Evolutionary conservation across 2,888 invertebrate genomes (phyloP).

Genomic region (Chymomyza caudatula): DNA sequence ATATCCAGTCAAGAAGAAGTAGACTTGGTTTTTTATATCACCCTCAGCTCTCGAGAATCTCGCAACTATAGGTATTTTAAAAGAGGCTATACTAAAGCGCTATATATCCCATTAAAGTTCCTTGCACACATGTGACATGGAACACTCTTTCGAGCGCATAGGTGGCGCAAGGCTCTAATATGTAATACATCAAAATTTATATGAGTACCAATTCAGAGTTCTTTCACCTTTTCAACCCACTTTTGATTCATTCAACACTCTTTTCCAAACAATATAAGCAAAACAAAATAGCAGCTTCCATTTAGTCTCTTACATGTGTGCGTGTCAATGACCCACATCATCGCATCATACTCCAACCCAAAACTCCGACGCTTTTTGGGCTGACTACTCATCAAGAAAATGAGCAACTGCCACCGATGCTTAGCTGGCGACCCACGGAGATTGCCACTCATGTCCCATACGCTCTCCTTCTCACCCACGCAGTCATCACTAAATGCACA

Average conservation of each 20-base stretch:
- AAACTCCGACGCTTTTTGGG: constrained; percentile 31
- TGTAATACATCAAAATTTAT: neutral
- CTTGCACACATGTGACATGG: no score
- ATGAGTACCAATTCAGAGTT: neutral
- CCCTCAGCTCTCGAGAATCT: no score
- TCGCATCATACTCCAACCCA: constrained; percentile 34
- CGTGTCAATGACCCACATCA: constrained; percentile 41
- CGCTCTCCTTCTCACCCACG: neutral
- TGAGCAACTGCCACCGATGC: neutral
- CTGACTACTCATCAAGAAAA: constrained; percentile 29
- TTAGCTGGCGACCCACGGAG: neutral
- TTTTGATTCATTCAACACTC: neutral
- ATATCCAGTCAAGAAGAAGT: no score
- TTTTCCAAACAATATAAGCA: neutral
- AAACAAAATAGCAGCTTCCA: neutral
- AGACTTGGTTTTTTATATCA: no score
- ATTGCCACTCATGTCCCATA: neutral
- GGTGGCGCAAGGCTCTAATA: no score
- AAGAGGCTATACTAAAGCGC: no score
- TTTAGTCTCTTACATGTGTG: constrained; percentile 22
- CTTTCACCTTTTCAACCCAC: neutral
- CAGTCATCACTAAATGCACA: constrained; percentile 36
- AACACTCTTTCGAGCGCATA: no score
- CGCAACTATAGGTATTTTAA: no score
- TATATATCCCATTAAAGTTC: no score